These are phyloP conservation scores for Cyanocitta stelleri DNA, from an alignment of 2,113 vertebrate species.

Conservation along the genomic window DNA sequence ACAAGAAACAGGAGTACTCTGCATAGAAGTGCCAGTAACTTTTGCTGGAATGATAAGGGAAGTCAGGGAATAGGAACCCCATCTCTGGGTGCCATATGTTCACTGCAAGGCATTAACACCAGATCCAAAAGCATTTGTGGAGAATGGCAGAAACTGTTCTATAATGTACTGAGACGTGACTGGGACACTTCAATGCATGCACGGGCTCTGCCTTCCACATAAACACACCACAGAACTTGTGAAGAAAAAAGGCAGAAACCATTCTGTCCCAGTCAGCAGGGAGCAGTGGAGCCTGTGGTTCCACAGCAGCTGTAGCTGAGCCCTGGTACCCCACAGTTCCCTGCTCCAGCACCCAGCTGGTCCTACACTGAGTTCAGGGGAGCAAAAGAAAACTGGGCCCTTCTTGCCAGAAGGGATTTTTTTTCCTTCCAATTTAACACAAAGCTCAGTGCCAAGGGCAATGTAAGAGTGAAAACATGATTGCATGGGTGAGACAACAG, in stretches of 20 bases:
- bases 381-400: not conserved
- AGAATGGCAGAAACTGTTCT: not conserved
- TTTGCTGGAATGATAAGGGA: not conserved
- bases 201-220: not conserved
- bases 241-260: slow-evolving; percentile 7
- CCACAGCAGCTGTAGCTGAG: not conserved
- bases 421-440: not conserved
- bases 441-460: not conserved
- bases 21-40: not conserved
- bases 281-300: not conserved
- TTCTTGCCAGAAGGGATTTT: not conserved
- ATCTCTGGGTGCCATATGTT: slow-evolving; percentile 25
- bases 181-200: not conserved
- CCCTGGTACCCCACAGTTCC: not conserved
- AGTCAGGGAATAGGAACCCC: not conserved
- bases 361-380: not conserved
- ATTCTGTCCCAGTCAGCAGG: not conserved
- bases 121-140: not conserved
- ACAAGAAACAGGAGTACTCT: not conserved
- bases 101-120: not conserved
- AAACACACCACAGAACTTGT: not conserved
- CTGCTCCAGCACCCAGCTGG: not conserved
- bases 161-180: not conserved
- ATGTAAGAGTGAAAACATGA: not conserved
- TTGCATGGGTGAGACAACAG: not conserved